A percentile compares a stretch with the other conserved stretches of the same genome.
These are phyloP conservation scores for Eulemur rubriventer DNA, from an alignment of 2,797 vertebrate species.

Conservation along the genomic window DNA sequence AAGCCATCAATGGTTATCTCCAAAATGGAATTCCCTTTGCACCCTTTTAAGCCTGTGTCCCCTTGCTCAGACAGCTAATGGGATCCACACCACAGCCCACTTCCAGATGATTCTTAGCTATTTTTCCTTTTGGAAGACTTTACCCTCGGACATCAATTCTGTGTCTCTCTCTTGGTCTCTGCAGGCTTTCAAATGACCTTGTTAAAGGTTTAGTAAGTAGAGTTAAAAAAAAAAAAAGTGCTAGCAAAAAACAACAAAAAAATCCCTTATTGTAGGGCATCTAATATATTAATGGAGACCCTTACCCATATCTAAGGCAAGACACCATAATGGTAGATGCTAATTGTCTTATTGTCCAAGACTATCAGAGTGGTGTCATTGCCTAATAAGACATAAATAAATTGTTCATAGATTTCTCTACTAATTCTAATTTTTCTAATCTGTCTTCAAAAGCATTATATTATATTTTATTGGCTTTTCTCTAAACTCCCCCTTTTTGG, in stretches of 20 bases:
- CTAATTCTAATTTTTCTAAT: background rate
- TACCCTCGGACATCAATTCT: background rate
- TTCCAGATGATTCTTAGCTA: background rate
- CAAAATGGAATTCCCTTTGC: background rate
- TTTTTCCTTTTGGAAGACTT: background rate
- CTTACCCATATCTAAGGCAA: background rate
- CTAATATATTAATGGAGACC: background rate
- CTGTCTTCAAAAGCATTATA: background rate
- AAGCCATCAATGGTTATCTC: background rate
- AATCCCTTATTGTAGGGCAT: background rate
- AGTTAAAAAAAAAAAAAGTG: background rate
- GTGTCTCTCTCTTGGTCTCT: background rate
- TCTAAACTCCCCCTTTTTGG: background rate
- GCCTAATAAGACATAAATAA: background rate
- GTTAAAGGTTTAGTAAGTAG: background rate
- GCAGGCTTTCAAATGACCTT: background rate
- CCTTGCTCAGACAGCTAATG: background rate
- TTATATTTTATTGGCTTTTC: background rate
- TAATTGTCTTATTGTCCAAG: background rate
- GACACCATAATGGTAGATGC: background rate
- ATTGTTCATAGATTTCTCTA: background rate
- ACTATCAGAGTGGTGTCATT: background rate
- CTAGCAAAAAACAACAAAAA: background rate
- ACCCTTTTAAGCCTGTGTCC: background rate
- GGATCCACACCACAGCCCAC: background rate